Evolutionary conservation across 2,113 vertebrate genomes (phyloP).

Genomic region (Sphaerodactylus townsendi): DNA sequence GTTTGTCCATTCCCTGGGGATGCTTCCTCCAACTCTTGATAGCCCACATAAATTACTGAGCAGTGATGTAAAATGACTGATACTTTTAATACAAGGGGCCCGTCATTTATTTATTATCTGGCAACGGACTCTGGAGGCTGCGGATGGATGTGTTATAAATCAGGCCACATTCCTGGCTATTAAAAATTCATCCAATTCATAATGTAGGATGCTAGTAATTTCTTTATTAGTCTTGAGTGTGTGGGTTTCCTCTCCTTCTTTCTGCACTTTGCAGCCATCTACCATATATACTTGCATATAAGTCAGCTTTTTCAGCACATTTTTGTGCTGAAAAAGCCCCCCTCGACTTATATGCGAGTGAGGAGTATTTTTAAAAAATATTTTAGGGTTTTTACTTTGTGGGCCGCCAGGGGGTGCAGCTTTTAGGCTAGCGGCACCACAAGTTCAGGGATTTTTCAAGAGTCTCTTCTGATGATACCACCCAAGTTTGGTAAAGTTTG

Average conservation of each 20-base stretch:
- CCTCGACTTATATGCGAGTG: too few species aligned
- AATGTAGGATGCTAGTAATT: slow-evolving; percentile 83
- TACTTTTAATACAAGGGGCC: slow-evolving; percentile 84
- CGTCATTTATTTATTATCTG: slow-evolving; percentile 92
- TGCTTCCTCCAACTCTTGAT: neutral
- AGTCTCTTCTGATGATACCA: too few species aligned
- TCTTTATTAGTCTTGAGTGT: slow-evolving; percentile 75
- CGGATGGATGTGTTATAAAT: slow-evolving; percentile 86
- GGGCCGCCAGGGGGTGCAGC: too few species aligned
- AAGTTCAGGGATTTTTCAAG: too few species aligned
- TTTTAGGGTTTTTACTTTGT: too few species aligned
- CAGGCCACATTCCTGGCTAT: slow-evolving; percentile 80
- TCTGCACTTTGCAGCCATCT: slow-evolving; percentile 37
- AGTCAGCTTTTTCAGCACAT: too few species aligned
- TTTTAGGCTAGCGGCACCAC: too few species aligned
- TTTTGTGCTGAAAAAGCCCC: too few species aligned
- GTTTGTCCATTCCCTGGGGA: slow-evolving; percentile 1
- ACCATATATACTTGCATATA: too few species aligned
- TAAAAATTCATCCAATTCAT: slow-evolving; percentile 93
- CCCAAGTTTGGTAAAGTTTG: too few species aligned
- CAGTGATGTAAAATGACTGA: slow-evolving; percentile 74
- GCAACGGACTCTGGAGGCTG: slow-evolving; percentile 76
- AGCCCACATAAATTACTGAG: slow-evolving; percentile 64
- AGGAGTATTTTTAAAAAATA: too few species aligned
- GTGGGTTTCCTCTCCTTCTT: slow-evolving; percentile 55